A percentile compares a stretch with the other conserved stretches of the same genome.
Evolutionary conservation across 2,113 vertebrate genomes (phyloP).

Genomic region (Chaenogobius annularis): DNA sequence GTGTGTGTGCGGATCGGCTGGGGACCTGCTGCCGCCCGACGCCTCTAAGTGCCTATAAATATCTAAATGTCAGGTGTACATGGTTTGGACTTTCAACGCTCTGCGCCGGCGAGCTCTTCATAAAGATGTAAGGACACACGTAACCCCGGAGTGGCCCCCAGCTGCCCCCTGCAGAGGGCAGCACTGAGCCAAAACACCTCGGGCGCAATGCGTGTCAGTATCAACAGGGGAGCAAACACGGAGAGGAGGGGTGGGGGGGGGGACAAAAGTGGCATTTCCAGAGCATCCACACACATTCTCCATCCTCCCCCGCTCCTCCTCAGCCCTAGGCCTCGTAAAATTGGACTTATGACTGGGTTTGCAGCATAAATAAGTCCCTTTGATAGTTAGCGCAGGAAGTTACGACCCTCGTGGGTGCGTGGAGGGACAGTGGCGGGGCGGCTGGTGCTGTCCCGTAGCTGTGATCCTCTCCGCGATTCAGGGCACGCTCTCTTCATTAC

Average conservation of each 20-base stretch:
- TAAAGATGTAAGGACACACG: slow-evolving; percentile 13
- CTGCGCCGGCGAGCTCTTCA: not conserved
- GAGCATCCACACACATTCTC: slow-evolving; percentile 83
- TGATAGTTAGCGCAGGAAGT: slow-evolving; percentile 98
- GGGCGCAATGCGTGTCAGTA: slow-evolving; percentile 78
- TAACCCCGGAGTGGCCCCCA: slow-evolving; percentile 38
- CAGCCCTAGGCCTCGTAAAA: slow-evolving; percentile 92
- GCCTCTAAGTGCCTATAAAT: slow-evolving; percentile 13
- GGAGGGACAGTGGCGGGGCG: slow-evolving; percentile 92
- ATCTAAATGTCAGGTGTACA: slow-evolving; percentile 9
- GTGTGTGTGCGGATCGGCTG: not conserved
- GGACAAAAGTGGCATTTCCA: slow-evolving; percentile 89
- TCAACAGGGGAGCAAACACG: slow-evolving; percentile 79
- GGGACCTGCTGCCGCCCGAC: slow-evolving; percentile 5
- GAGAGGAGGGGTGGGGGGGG: slow-evolving; percentile 5
- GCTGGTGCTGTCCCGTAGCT: slow-evolving; percentile 91
- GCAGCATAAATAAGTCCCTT: slow-evolving; percentile 99
- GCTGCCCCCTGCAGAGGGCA: slow-evolving; percentile 61
- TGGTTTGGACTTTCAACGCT: slow-evolving; percentile 10
- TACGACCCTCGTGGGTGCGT: slow-evolving; percentile 96
- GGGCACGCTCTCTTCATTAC: slow-evolving; percentile 99
- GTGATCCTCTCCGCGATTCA: slow-evolving; percentile 97
- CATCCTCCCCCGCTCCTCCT: slow-evolving; percentile 37
- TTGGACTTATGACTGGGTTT: slow-evolving; percentile 96
- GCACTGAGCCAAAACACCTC: slow-evolving; percentile 66